A percentile compares a stretch with the other conserved stretches of the same genome.
Evolutionary conservation across 2,888 invertebrate genomes (phyloP).

Genomic region (Cerceris ruficornis): DNA sequence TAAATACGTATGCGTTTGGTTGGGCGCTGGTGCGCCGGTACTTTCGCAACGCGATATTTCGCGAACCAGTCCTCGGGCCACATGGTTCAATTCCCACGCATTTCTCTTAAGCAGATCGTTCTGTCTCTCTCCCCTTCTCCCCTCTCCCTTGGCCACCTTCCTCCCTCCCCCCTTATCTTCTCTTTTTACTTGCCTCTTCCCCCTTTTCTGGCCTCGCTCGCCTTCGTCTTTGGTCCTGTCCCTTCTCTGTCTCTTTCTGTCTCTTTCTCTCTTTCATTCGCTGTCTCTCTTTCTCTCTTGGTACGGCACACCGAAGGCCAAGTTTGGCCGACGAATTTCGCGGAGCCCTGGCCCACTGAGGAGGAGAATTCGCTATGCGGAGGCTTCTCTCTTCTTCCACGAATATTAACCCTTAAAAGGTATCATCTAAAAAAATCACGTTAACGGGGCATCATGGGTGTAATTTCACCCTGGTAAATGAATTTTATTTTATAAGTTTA

Average conservation of each 20-base stretch:
- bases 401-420: too few relatives aligned
- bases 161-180: not conserved
- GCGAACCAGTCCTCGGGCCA: constrained; percentile 73
- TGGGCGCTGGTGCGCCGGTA: constrained; percentile 27
- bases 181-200: constrained; percentile 35
- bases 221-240: constrained; percentile 15
- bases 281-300: constrained; percentile 22
- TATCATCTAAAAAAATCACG: too few relatives aligned
- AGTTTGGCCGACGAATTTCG: constrained; percentile 63
- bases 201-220: constrained; percentile 31
- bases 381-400: constrained; percentile 9
- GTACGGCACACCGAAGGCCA: constrained; percentile 63
- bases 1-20: constrained; percentile 19
- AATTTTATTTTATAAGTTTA: too few relatives aligned
- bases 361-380: not conserved
- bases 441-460: too few relatives aligned
- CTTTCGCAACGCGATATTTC: constrained; percentile 75
- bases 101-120: constrained; percentile 67
- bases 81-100: constrained; percentile 77
- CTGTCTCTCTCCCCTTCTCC: constrained; percentile 14
- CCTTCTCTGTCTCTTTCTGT: constrained; percentile 11
- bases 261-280: too few relatives aligned
- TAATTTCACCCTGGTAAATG: too few relatives aligned
- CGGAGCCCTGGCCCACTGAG: constrained; percentile 73
- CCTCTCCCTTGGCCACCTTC: constrained; percentile 17